Base-by-base conservation (phyloP, 2,113 vertebrate genomes). In the Tenebrosternarchus preto region DNA sequence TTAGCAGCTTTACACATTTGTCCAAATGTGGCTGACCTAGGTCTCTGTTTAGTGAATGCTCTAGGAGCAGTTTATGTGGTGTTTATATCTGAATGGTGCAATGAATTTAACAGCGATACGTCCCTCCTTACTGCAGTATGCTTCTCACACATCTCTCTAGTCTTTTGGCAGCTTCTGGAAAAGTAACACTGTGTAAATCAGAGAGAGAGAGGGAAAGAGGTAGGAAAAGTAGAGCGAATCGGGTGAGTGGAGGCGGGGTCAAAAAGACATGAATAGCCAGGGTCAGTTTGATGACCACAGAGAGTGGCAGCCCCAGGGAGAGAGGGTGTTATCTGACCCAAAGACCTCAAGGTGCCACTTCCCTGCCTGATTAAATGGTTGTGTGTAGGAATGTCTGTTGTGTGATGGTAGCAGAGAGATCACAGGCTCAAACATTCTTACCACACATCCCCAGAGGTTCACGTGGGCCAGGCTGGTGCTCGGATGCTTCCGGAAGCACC, bases 331-430 rank as follows among this genome's bases (percentile, higher is more conserved):
- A 85, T 85, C 78, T 79, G 66, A 82, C 80, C 82, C 59, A 36
- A 59, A 78, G 80, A 78, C 80, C 75, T 67, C 22, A 43, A 83
- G 78, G 81, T 76, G 67, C 72, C 83, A 75, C 75, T 64, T 64
- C 81, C 76, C 53, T 64, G 77, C 68, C 78, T 81, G 81, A 81
- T 83, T 86, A 82, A 75, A 83, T 79, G 74, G 78, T 9, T 25
- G 73, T 67, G 27, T 67, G 78, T 53, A 81, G 61, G 83, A 85
- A 85, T 81, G 76, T 85, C 53, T 79, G 78, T 60, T 73, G 50
- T 67, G 79, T 56, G 77, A 80, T 16, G 27, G 55, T 46, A 50
- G 50, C 69, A 77, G 77, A 1, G 69, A 83, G 77, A 74, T 83
- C 77, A 83, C 73, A 59, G 73, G 24, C 72, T 50, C 20, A n/a